Evolutionary conservation across 2,888 invertebrate species (phyloP).

Genomic region (Aphidoletes aphidimyza): DNA sequence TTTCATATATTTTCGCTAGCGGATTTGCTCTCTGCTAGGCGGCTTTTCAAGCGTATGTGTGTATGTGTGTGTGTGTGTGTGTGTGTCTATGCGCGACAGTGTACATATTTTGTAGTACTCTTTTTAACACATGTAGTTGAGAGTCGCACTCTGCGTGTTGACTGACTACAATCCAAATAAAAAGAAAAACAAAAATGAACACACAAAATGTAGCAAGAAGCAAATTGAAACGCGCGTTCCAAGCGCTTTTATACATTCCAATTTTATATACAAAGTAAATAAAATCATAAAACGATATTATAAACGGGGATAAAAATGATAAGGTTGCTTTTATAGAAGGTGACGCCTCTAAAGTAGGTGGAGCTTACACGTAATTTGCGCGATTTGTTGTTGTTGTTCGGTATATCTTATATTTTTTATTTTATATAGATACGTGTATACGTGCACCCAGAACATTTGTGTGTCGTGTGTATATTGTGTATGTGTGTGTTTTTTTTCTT

Average conservation of each 20-base stretch:
- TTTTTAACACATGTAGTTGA: conserved; percentile 11
- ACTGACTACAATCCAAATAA: neutral
- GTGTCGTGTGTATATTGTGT: no score
- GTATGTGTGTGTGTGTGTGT: neutral
- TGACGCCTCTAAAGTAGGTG: conserved; percentile 53
- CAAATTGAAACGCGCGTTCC: conserved; percentile 24
- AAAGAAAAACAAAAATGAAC: neutral
- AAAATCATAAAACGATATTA: conserved; percentile 52
- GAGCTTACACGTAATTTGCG: conserved; percentile 15
- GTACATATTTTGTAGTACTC: neutral
- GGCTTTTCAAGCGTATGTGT: neutral
- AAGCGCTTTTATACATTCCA: conserved; percentile 53
- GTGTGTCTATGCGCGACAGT: neutral
- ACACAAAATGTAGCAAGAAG: neutral
- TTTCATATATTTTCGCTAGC: neutral
- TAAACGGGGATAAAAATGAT: conserved; percentile 55
- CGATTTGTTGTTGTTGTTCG: neutral
- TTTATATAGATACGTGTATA: no score
- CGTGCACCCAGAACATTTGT: no score
- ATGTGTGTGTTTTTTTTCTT: neutral
- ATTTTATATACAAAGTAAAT: conserved; percentile 48
- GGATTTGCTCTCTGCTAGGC: neutral
- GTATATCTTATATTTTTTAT: no score
- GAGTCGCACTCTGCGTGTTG: neutral
- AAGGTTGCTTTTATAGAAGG: conserved; percentile 53